Evolutionary conservation across 2,888 invertebrate species (phyloP).

Genomic region (Carpatolechia fugitivella): DNA sequence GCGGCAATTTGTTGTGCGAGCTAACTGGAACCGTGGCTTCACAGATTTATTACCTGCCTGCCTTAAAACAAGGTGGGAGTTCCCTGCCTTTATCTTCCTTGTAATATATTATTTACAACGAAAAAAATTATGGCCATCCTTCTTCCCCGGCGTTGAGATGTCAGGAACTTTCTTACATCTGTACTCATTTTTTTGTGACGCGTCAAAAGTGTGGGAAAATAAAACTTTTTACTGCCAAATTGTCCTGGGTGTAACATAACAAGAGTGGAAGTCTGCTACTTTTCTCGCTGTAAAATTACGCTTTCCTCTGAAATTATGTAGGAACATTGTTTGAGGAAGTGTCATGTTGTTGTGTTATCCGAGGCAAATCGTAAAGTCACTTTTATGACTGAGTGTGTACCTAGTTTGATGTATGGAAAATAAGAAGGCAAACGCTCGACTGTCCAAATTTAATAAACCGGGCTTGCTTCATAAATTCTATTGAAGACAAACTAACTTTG

Average conservation of each 20-base stretch:
- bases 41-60: slow-evolving; percentile 44
- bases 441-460: too few relatives aligned
- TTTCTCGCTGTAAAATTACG: neutral
- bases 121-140: slow-evolving; percentile 47
- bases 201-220: slow-evolving; percentile 19
- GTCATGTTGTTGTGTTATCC: slow-evolving; percentile 7
- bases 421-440: too few relatives aligned
- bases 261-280: neutral
- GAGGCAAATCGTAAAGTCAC: slow-evolving; percentile 10
- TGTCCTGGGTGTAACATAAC: slow-evolving; percentile 20
- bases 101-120: slow-evolving; percentile 52
- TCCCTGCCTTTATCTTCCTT: slow-evolving; percentile 45
- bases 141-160: slow-evolving; percentile 42
- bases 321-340: slow-evolving; percentile 8
- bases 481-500: too few relatives aligned
- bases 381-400: neutral
- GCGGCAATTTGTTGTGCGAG: slow-evolving; percentile 47
- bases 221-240: slow-evolving; percentile 20
- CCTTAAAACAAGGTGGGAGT: slow-evolving; percentile 50
- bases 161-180: slow-evolving; percentile 38
- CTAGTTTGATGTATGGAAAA: neutral
- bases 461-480: too few relatives aligned
- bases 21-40: slow-evolving; percentile 35
- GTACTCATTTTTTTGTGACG: slow-evolving; percentile 29
- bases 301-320: slow-evolving; percentile 9